Evolutionary conservation across 2,888 invertebrate species (phyloP).

Genomic region (Volucella bombylans): DNA sequence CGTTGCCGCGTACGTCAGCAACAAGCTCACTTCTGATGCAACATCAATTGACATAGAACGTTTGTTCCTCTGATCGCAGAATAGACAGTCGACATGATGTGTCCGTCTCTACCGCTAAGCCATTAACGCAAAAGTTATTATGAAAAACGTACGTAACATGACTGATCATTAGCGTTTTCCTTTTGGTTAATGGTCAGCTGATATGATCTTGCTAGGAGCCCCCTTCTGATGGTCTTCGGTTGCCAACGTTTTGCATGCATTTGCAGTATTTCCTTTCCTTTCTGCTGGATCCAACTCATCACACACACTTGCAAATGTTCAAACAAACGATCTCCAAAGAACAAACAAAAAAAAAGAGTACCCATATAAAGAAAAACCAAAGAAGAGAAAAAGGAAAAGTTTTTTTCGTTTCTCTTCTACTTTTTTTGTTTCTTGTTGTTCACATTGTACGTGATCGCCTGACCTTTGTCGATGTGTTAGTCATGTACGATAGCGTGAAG

Average conservation of each 20-base stretch:
- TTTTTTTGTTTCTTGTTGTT: slow-evolving; percentile 23
- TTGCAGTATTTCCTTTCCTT: slow-evolving; percentile 14
- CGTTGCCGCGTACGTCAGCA: slow-evolving; percentile 24
- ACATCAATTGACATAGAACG: slow-evolving; percentile 20
- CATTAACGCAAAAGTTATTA: slow-evolving; percentile 50
- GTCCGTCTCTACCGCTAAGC: slow-evolving; percentile 14
- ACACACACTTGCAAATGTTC: neutral
- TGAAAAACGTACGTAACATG: slow-evolving; percentile 45
- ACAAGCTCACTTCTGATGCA: slow-evolving; percentile 59
- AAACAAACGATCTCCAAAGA: neutral
- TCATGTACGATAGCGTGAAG: slow-evolving; percentile 40
- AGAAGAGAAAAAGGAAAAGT: slow-evolving; percentile 25
- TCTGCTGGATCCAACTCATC: neutral
- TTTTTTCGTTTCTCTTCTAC: slow-evolving; percentile 4
- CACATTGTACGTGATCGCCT: slow-evolving; percentile 57
- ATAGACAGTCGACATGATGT: slow-evolving; percentile 11
- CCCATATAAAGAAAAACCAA: neutral
- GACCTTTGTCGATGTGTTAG: slow-evolving; percentile 70
- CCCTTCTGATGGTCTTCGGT: slow-evolving; percentile 25
- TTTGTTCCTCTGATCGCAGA: slow-evolving; percentile 14
- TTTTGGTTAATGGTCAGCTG: slow-evolving; percentile 66
- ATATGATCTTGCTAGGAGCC: slow-evolving; percentile 46
- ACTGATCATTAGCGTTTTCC: slow-evolving; percentile 55
- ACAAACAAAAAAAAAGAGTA: neutral
- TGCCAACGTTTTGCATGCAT: neutral